Evolutionary conservation across 2,797 vertebrate species (phyloP).

Genomic region (Gallirallus australis): DNA sequence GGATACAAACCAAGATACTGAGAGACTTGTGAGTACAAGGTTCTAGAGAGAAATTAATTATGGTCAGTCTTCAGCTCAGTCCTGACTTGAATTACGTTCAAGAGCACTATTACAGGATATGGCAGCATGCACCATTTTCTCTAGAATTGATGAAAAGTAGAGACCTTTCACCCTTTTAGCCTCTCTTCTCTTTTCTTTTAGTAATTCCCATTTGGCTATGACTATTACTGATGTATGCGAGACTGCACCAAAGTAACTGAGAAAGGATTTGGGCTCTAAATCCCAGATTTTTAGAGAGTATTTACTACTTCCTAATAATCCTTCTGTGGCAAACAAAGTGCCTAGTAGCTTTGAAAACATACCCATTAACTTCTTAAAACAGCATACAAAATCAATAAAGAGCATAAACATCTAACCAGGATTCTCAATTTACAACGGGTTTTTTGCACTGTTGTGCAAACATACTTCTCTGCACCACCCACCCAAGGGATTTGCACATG

Average conservation of each 20-base stretch:
- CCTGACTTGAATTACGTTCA: neutral
- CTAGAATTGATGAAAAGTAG: neutral
- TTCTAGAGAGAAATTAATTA: neutral
- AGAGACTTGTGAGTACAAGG: neutral
- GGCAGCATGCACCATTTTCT: neutral
- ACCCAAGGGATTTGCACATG: neutral
- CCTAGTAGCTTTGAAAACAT: neutral
- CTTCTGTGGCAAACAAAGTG: neutral
- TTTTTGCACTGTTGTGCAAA: neutral
- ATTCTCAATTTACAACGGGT: fast-evolving
- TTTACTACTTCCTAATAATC: neutral
- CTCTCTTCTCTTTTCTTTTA: neutral
- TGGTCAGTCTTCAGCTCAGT: neutral
- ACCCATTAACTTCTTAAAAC: neutral
- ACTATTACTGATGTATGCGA: neutral
- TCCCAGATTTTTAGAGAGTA: neutral
- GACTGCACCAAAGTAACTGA: neutral
- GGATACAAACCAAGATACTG: neutral
- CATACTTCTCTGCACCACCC: neutral
- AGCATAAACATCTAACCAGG: neutral
- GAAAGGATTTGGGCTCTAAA: neutral
- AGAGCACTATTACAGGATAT: neutral
- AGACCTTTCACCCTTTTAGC: neutral
- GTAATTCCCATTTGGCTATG: neutral
- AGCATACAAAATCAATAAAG: neutral